phyloP scores from a whole-genome alignment of 2,113 vertebrate species.

The Anolis carolinensis region DNA sequence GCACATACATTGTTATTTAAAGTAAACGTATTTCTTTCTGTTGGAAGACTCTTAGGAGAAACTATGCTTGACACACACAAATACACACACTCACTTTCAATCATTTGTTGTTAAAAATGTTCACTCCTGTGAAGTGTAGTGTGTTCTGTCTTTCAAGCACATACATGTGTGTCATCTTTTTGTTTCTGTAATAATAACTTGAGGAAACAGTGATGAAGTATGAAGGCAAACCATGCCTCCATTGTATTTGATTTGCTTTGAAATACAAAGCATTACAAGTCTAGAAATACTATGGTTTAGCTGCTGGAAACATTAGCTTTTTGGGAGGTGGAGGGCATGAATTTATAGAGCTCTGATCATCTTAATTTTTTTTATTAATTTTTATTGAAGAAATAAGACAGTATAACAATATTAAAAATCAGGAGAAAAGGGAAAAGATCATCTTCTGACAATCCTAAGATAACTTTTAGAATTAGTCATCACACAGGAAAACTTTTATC shows the following conservation, averaged over 20 bases:
- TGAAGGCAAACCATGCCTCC: not conserved
- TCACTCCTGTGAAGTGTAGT: too few relatives aligned
- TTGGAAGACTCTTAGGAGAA: slow-evolving; percentile 20
- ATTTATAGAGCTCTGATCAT: not conserved
- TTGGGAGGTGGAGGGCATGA: fast-evolving
- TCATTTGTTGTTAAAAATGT: too few relatives aligned
- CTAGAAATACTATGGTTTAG: not conserved
- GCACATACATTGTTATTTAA: slow-evolving; percentile 16
- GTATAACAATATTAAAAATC: too few relatives aligned
- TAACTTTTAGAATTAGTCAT: not conserved
- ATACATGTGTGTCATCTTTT: not conserved
- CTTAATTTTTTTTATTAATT: too few relatives aligned
- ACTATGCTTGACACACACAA: not conserved
- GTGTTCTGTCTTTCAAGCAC: too few relatives aligned
- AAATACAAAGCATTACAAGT: not conserved
- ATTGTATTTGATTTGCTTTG: not conserved
- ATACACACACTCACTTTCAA: not conserved
- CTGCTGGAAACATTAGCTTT: not conserved
- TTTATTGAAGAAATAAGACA: too few relatives aligned
- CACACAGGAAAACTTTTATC: not conserved
- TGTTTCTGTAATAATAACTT: not conserved
- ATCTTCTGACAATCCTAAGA: not conserved
- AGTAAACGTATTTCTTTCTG: slow-evolving; percentile 18
- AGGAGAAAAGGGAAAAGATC: too few relatives aligned
- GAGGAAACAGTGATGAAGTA: not conserved